Conservation (phyloP, 1,140 invertebrate species). For the Nilaparvata lugens region DNA sequence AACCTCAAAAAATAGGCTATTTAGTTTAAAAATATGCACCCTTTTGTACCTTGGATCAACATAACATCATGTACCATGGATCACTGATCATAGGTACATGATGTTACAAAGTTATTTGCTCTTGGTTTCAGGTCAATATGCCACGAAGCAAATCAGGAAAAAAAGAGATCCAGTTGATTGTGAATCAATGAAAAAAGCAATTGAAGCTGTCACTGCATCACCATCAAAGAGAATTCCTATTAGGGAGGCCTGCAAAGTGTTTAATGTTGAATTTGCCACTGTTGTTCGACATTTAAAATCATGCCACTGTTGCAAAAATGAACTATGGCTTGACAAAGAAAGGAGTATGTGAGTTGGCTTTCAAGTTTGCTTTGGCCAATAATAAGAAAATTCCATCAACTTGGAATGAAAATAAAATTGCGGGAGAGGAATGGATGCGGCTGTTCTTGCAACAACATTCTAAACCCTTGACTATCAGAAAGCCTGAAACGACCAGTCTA, state of each 20-base stretch:
- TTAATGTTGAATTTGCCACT: not conserved
- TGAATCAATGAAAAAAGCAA: not conserved
- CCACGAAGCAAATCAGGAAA: not conserved
- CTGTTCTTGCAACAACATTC: slow-evolving; percentile 23
- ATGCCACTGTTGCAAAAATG: not conserved
- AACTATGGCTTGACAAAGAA: not conserved
- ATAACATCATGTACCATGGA: not conserved
- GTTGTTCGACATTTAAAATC: not conserved
- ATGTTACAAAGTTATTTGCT: no score
- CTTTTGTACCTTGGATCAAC: not conserved
- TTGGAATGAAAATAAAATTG: slow-evolving; percentile 37
- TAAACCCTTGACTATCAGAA: not conserved
- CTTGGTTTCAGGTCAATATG: not conserved
- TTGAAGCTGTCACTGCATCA: not conserved
- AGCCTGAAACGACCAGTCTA: not conserved
- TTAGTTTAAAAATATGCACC: not conserved
- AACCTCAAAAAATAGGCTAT: not conserved
- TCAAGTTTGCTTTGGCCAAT: slow-evolving; percentile 28
- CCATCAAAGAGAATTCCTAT: not conserved
- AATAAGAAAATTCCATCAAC: slow-evolving; percentile 36
- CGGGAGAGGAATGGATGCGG: slow-evolving; percentile 34
- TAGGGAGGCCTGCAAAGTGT: not conserved
- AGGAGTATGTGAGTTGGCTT: slow-evolving; percentile 3
- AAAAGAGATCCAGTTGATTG: not conserved
- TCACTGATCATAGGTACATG: no score